Percentiles rank a stretch among this genome's conserved stretches.
Evolutionary conservation across 92 coral and sea anemone genomes (phyloP).

Genomic region (Zoanthus sociatus): DNA sequence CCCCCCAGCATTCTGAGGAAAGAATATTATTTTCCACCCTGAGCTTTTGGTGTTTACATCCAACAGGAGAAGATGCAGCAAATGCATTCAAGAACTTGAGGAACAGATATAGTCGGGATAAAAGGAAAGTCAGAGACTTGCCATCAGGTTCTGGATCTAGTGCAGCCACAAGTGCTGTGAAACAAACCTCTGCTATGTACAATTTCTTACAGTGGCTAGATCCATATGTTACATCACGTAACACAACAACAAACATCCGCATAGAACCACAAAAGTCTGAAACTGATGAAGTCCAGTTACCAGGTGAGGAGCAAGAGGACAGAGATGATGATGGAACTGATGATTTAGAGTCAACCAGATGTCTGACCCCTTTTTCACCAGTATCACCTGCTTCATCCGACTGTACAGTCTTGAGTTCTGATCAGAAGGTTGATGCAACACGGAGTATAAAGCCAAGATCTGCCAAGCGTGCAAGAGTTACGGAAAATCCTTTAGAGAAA

Average conservation of each 20-base stretch:
- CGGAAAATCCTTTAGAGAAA: slow-evolving; percentile 45
- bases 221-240: slow-evolving; percentile 43
- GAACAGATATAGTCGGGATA: slow-evolving; percentile 46
- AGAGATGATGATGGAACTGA: slow-evolving; percentile 35
- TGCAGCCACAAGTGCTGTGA: slow-evolving; percentile 46
- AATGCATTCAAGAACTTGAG: slow-evolving; percentile 41
- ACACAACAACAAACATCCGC: slow-evolving; percentile 38
- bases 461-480: slow-evolving; percentile 48
- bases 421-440: slow-evolving; percentile 44
- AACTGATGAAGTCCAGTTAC: slow-evolving; percentile 44
- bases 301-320: slow-evolving; percentile 42
- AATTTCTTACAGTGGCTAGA: slow-evolving; percentile 46
- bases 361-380: slow-evolving; percentile 46
- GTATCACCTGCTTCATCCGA: slow-evolving; percentile 38
- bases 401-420: slow-evolving; percentile 42
- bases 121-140: slow-evolving; percentile 44
- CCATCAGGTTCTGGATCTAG: slow-evolving; percentile 40
- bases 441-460: slow-evolving; percentile 51
- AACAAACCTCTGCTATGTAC: slow-evolving; percentile 40
- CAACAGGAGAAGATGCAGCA: slow-evolving; percentile 45
- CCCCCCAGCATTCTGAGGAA: slow-evolving; percentile 44
- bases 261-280: slow-evolving; percentile 40
- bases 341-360: slow-evolving; percentile 43
- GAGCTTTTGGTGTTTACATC: slow-evolving; percentile 42
- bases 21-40: slow-evolving; percentile 40